phyloP scores from a whole-genome alignment of 1,140 invertebrate species.

The Drosophila teissieri region DNA sequence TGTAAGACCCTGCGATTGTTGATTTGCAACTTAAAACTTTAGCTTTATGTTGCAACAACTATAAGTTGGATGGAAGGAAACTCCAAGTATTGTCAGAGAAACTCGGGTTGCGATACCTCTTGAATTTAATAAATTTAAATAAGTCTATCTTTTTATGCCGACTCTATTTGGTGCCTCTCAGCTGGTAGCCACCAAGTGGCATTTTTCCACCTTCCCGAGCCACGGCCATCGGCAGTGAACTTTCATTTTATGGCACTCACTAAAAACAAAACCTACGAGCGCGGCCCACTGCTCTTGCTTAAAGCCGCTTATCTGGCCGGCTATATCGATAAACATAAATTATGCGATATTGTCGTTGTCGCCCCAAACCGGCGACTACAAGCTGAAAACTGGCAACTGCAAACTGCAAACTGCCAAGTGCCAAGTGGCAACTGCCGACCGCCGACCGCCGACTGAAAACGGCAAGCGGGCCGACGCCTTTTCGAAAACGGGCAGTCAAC shows the following conservation, averaged over 20 bases:
- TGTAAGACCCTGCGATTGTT: no score
- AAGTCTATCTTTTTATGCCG: neutral
- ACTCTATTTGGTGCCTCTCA: constrained; percentile 15
- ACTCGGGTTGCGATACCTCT: no score
- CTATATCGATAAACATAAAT: constrained; percentile 82
- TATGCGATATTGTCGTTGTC: constrained; percentile 68
- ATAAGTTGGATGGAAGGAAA: no score
- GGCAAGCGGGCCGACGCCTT: constrained; percentile 51
- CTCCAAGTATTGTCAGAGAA: no score
- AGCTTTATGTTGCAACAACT: no score
- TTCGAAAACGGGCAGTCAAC: constrained; percentile 58
- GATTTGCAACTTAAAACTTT: no score
- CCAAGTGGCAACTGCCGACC: constrained; percentile 16
- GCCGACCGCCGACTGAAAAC: neutral
- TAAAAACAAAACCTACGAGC: constrained; percentile 76
- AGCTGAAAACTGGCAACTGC: constrained; percentile 19
- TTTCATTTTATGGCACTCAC: constrained; percentile 67
- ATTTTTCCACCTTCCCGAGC: constrained; percentile 18
- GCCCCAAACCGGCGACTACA: constrained; percentile 40
- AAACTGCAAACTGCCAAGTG: constrained; percentile 6
- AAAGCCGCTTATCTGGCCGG: constrained; percentile 67
- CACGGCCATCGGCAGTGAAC: constrained; percentile 27
- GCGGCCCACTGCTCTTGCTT: constrained; percentile 44
- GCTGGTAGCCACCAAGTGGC: constrained; percentile 34
- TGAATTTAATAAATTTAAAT: no score